Evolutionary conservation across 2,113 vertebrate species (phyloP).

Genomic region (Takifugu bimaculatus): DNA sequence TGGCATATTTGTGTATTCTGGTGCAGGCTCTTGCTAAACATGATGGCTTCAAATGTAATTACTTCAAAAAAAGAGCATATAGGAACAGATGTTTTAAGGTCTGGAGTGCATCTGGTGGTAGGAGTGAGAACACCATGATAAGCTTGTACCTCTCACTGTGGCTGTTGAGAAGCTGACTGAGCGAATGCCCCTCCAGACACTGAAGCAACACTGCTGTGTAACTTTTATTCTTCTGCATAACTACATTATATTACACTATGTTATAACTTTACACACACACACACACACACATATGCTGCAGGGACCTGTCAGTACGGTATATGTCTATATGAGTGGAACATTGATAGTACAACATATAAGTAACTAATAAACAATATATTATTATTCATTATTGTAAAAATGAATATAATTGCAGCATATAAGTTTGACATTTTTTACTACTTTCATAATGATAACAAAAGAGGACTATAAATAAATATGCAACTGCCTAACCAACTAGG

Average conservation of each 20-base stretch:
- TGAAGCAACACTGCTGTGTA: slow-evolving; percentile 5
- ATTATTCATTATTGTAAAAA: too few species aligned
- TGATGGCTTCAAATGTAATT: slow-evolving; percentile 58
- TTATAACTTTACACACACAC: too few species aligned
- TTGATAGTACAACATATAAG: too few species aligned
- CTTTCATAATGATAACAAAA: neutral
- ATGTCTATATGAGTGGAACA: too few species aligned
- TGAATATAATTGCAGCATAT: too few species aligned
- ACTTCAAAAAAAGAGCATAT: slow-evolving; percentile 59
- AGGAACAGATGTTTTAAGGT: slow-evolving; percentile 70
- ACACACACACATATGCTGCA: too few species aligned
- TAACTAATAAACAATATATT: too few species aligned
- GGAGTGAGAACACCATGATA: slow-evolving; percentile 16
- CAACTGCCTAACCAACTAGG: too few species aligned
- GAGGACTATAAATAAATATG: neutral
- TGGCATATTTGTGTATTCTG: slow-evolving; percentile 63
- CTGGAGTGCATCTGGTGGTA: slow-evolving; percentile 74
- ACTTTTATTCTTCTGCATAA: neutral
- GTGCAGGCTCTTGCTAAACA: slow-evolving; percentile 58
- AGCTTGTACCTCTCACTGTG: slow-evolving; percentile 10
- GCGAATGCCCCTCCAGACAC: slow-evolving; percentile 25
- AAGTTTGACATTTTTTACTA: neutral
- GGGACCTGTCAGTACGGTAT: too few species aligned
- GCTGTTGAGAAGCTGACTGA: slow-evolving; percentile 47
- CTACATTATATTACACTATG: too few species aligned